A percentile compares a stretch with the other conserved stretches of the same genome.
These are phyloP conservation scores for Drosophila kanekoi DNA, from an alignment of 2,888 invertebrate genomes.

Conservation along the genomic window DNA sequence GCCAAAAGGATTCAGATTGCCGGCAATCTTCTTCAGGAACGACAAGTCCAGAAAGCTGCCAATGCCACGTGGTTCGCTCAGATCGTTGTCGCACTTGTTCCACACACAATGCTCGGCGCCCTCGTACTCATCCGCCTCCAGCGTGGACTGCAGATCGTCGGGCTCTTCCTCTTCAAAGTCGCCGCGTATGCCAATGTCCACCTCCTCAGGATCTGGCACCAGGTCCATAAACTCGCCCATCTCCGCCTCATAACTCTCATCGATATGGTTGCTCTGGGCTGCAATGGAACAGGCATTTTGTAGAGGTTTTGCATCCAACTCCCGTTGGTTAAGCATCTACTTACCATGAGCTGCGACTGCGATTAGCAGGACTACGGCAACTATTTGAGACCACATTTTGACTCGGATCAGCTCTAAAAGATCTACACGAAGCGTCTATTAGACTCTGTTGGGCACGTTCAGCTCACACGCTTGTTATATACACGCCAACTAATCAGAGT, in stretches of 20 bases:
- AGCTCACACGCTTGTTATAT: constrained; percentile 43
- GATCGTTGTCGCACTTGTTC: constrained; percentile 78
- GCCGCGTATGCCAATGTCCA: constrained; percentile 40
- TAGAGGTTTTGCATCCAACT: not conserved
- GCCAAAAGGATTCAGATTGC: constrained; percentile 74
- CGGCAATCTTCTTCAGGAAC: constrained; percentile 74
- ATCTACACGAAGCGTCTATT: constrained; percentile 30
- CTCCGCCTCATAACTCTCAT: constrained; percentile 47
- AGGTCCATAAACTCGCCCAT: constrained; percentile 61
- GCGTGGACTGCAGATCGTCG: constrained; percentile 35
- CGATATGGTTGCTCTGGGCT: constrained; percentile 39
- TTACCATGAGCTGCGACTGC: constrained; percentile 33
- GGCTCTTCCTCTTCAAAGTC: constrained; percentile 43
- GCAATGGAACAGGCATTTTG: not conserved
- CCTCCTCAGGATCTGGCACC: constrained; percentile 43
- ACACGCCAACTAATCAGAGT: constrained; percentile 6
- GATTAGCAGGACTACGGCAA: constrained; percentile 32
- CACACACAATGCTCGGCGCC: constrained; percentile 66
- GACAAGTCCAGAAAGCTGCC: constrained; percentile 68
- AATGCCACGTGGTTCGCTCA: constrained; percentile 66
- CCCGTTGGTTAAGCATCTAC: not conserved
- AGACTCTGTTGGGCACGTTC: constrained; percentile 49
- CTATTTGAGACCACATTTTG: constrained; percentile 30
- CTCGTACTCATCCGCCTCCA: constrained; percentile 70
- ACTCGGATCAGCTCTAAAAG: constrained; percentile 40